Percentiles rank a stretch among this genome's conserved stretches.
Evolutionary conservation across 2,113 vertebrate genomes (phyloP).

Genomic region (Scatophagus argus): DNA sequence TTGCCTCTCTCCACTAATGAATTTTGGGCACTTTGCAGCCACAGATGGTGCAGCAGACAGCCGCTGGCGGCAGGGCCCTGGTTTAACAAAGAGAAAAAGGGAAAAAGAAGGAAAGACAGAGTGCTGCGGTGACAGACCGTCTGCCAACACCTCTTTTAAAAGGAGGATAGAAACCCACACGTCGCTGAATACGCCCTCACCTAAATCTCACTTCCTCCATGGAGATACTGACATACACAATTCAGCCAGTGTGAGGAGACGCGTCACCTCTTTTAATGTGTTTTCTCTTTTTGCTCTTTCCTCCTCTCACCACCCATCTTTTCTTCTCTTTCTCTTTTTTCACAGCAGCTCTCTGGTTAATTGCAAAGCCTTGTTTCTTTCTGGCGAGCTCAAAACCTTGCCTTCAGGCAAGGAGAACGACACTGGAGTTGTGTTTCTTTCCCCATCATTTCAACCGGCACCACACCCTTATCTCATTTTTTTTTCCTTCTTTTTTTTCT

Average conservation of each 20-base stretch:
- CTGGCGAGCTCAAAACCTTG: conserved; percentile 52
- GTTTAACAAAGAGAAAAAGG: conserved; percentile 45
- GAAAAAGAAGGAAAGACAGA: conserved; percentile 26
- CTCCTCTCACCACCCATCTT: background rate
- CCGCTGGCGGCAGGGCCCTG: conserved; percentile 48
- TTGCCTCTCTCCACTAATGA: conserved; percentile 69
- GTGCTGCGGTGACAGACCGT: conserved; percentile 40
- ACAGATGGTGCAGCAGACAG: conserved; percentile 78
- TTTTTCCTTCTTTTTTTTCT: conserved; percentile 2
- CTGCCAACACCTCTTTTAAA: conserved; percentile 57
- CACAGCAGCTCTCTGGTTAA: conserved; percentile 70
- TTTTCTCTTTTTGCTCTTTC: conserved; percentile 21
- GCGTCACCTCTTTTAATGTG: background rate
- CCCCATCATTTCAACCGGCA: conserved; percentile 40
- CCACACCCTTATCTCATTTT: conserved; percentile 26
- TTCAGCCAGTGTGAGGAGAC: conserved; percentile 6
- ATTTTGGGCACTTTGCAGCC: conserved; percentile 75
- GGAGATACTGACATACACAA: conserved; percentile 8
- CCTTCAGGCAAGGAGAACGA: conserved; percentile 56
- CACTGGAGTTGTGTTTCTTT: conserved; percentile 38
- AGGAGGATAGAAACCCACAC: conserved; percentile 22
- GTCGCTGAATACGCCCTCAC: conserved; percentile 29
- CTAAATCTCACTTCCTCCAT: conserved; percentile 15
- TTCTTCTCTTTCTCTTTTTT: background rate
- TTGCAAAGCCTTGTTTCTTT: conserved; percentile 72